Evolutionary conservation across 2,888 invertebrate genomes (phyloP), one percentile per base, ranked within the genome.

Genomic region (Philaethria dido): DNA sequence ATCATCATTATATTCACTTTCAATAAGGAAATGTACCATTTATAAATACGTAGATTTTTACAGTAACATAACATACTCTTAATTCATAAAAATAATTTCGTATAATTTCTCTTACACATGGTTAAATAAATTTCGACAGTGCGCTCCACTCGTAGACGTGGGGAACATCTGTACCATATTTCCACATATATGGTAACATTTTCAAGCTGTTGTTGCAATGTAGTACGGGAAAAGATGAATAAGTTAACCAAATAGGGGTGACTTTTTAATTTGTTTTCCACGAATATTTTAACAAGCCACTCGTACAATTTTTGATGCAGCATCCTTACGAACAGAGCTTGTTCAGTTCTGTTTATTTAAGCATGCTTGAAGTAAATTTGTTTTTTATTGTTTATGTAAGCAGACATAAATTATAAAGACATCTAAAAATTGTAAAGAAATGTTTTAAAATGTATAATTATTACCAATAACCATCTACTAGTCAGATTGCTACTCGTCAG

Each of bases 21-120:
- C 3, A 29, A 29, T 4, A 29, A 29, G 3, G 6, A 29, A 29
- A 29, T 42, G 1, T 42, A 42, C 5, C 13, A 5, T 42, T 29
- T 65, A 69, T 54, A 47, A 66, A 80, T 78, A 77, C 77, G 71
- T 77, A 22, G 5, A 22, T 14, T 8, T 25, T 82, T 80, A 80
- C 81, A 16, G 11, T 11, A 52, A 3, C 16, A 33, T 13, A 33
- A 8, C 8, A 33, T 39, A 39, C 13, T n/a, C 9, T 20, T 42
- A 42, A 57, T 22, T 42, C 33, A 16, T 11, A 42, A 57, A 42
- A n/a, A 63, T 20, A 29, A 54, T 33, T 54, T 45, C 45, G 45
- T 16, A 11, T 3, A 39, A 13, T 16, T 42, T 22, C 50, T 16
- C 13, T 44, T 62, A 54, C 14, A 5, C 44, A 29, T 29, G n/a